phyloP scores from a whole-genome alignment of 2,113 vertebrate genomes.

The Vanacampus margaritifer region DNA sequence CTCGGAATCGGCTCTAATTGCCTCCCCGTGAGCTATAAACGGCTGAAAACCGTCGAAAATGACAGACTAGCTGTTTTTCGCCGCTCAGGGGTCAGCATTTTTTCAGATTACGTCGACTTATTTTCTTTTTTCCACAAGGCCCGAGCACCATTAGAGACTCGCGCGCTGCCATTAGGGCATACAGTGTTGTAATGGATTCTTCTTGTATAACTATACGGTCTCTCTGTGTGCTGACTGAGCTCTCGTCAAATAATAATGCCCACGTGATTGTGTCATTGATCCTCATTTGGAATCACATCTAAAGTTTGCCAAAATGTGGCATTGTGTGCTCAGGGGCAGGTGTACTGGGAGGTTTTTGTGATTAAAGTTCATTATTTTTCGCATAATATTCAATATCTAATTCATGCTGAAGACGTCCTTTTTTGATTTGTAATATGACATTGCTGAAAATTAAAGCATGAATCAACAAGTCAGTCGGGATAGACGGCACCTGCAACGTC shows the following conservation, averaged over 20 bases:
- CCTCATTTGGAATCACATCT: conserved; percentile 6
- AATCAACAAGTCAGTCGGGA: neutral
- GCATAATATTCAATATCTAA: neutral
- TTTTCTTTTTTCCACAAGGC: conserved; percentile 53
- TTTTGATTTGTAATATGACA: neutral
- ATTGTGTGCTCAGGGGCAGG: conserved; percentile 13
- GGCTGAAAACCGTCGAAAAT: conserved; percentile 25
- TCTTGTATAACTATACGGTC: conserved; percentile 53
- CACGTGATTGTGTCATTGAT: conserved; percentile 30
- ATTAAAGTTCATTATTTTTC: neutral
- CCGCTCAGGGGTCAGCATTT: conserved; percentile 69
- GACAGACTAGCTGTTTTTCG: conserved; percentile 41
- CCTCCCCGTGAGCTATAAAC: conserved; percentile 16
- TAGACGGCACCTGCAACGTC: neutral
- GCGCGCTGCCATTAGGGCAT: conserved; percentile 61
- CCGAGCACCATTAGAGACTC: conserved; percentile 57
- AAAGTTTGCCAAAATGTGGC: conserved; percentile 9
- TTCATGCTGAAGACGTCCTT: neutral
- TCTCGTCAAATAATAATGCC: conserved; percentile 50
- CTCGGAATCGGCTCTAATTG: neutral
- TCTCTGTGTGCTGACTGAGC: conserved; percentile 52
- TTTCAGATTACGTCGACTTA: conserved; percentile 65
- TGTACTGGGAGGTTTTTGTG: neutral
- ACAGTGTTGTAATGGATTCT: conserved; percentile 53
- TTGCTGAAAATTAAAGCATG: neutral